Conservation (phyloP, 2,888 invertebrate genomes). For the Parnassius orleans region DNA sequence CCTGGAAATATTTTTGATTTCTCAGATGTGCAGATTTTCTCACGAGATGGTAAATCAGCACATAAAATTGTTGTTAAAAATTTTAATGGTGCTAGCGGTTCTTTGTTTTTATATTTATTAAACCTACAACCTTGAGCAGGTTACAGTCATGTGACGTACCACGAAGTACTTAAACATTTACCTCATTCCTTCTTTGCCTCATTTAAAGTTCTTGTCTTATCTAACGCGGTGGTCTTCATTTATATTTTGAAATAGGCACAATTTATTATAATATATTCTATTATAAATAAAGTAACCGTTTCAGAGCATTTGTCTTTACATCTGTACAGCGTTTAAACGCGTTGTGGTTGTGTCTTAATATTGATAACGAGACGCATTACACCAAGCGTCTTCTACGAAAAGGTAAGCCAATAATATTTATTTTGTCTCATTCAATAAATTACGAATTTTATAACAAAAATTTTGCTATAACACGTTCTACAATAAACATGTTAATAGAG, state of each 20-base stretch:
- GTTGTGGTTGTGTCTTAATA: slow-evolving; percentile 14
- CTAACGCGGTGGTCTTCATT: slow-evolving; percentile 1
- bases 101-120: neutral
- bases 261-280: too few relatives aligned
- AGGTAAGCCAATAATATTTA: slow-evolving; percentile 2
- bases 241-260: neutral
- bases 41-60: too few relatives aligned
- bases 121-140: slow-evolving; percentile 10
- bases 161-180: slow-evolving; percentile 13
- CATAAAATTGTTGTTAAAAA: too few relatives aligned
- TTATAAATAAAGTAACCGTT: too few relatives aligned
- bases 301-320: slow-evolving; percentile 16
- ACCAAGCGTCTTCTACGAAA: slow-evolving; percentile 1
- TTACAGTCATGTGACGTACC: slow-evolving; percentile 7
- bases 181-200: slow-evolving; percentile 7
- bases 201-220: slow-evolving; percentile 3
- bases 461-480: too few relatives aligned
- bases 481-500: too few relatives aligned
- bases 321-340: slow-evolving; percentile 18
- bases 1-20: too few relatives aligned
- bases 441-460: too few relatives aligned
- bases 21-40: too few relatives aligned
- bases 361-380: neutral
- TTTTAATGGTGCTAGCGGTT: too few relatives aligned
- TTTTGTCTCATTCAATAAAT: neutral